Conservation (phyloP, 2,797 vertebrate genomes). For the Emydoidea blandingii region DNA sequence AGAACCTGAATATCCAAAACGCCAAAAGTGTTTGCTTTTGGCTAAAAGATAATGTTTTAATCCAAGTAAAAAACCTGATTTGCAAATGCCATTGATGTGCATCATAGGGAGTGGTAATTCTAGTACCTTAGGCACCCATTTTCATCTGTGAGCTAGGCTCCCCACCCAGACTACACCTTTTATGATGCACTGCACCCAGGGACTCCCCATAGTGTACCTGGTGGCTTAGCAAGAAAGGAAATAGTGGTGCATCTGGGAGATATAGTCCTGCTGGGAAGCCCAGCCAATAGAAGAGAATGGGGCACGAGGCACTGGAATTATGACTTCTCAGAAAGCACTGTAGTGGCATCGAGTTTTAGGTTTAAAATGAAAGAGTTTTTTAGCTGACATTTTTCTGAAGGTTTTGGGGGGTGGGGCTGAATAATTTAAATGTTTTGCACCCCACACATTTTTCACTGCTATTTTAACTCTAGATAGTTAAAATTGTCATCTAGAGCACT, state of each 20-base stretch:
- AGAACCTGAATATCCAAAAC: too few relatives aligned
- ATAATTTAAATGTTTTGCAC: not conserved
- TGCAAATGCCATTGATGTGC: not conserved
- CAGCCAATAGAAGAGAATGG: not conserved
- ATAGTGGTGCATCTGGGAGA: not conserved
- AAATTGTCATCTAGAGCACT: not conserved
- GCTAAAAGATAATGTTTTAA: not conserved
- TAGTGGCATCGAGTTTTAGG: not conserved
- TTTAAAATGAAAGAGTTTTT: not conserved
- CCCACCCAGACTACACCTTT: not conserved
- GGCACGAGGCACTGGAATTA: not conserved
- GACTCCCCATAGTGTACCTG: not conserved
- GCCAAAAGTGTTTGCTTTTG: not conserved
- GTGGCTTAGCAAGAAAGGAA: not conserved
- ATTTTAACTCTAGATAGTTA: not conserved
- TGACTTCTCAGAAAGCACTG: not conserved
- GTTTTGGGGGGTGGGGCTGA: not conserved
- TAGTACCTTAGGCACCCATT: not conserved
- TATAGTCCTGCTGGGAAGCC: not conserved
- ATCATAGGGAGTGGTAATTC: not conserved
- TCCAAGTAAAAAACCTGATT: not conserved
- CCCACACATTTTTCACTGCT: not conserved
- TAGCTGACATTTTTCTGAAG: not conserved
- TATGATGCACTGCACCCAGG: not conserved
- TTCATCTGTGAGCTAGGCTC: not conserved